Evolutionary conservation across 2,797 vertebrate genomes (phyloP).

Genomic region (Poecilia wingei): DNA sequence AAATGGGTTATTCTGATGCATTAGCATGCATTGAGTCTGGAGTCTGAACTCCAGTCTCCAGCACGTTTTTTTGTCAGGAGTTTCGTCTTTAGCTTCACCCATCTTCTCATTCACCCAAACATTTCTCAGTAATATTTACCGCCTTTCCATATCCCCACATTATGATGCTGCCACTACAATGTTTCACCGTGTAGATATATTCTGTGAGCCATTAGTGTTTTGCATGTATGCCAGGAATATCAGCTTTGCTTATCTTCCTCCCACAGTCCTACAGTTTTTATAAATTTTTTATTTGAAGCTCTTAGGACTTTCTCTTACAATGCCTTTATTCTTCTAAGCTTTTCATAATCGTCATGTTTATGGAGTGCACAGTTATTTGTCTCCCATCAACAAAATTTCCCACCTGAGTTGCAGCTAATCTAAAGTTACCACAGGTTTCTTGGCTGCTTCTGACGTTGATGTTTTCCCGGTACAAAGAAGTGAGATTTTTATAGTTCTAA

Average conservation of each 20-base stretch:
- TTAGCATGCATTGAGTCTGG: not conserved
- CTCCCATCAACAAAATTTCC: not conserved
- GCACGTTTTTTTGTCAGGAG: no score
- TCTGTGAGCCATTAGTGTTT: not conserved
- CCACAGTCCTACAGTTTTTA: not conserved
- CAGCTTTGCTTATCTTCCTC: not conserved
- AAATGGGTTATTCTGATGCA: not conserved
- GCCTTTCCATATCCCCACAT: not conserved
- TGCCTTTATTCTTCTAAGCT: not conserved
- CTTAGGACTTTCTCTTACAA: not conserved
- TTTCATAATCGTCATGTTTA: not conserved
- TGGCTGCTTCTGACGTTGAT: not conserved
- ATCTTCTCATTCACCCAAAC: not conserved
- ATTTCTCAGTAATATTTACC: not conserved
- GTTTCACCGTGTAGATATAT: not conserved
- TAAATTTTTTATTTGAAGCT: not conserved
- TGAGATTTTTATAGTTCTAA: not conserved
- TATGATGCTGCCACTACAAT: not conserved
- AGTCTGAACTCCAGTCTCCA: not conserved
- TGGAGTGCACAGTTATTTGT: not conserved
- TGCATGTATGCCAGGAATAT: not conserved
- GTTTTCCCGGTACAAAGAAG: not conserved
- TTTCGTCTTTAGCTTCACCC: not conserved
- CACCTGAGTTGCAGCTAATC: not conserved
- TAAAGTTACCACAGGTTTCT: not conserved